Evolutionary conservation across 2,113 vertebrate species (phyloP).

Genomic region (Strix aluco): DNA sequence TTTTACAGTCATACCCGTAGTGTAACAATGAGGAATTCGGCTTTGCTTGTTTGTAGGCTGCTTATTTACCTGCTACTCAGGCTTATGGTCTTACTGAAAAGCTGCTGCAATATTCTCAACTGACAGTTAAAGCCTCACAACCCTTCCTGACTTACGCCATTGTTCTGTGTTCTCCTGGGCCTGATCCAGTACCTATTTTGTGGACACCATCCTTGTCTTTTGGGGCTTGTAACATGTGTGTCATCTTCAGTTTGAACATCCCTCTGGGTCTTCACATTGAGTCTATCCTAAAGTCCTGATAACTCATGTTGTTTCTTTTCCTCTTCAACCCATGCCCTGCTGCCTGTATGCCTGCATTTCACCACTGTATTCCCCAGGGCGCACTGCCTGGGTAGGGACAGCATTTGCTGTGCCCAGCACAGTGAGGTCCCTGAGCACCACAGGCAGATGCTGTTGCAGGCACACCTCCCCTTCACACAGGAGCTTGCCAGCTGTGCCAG

Average conservation of each 20-base stretch:
- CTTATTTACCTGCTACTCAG: background rate
- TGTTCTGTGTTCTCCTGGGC: background rate
- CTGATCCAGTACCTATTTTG: background rate
- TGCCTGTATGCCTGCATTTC: background rate
- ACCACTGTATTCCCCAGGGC: accelerated
- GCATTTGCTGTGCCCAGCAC: background rate
- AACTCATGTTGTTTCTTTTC: background rate
- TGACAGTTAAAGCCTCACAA: background rate
- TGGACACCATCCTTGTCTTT: background rate
- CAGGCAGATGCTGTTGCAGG: background rate
- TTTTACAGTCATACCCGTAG: background rate
- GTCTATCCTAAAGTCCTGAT: background rate
- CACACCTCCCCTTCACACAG: background rate
- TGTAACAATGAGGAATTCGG: background rate
- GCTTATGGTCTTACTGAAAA: background rate
- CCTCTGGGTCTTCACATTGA: background rate
- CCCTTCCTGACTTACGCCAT: background rate
- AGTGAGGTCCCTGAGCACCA: background rate
- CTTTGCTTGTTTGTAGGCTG: background rate
- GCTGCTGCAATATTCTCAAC: background rate
- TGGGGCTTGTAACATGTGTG: background rate
- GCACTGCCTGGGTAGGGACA: background rate
- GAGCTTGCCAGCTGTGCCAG: background rate
- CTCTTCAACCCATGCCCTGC: background rate
- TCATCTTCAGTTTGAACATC: background rate